phyloP scores from a whole-genome alignment of 2,113 vertebrate species.

The Cynopterus brachyotis region DNA sequence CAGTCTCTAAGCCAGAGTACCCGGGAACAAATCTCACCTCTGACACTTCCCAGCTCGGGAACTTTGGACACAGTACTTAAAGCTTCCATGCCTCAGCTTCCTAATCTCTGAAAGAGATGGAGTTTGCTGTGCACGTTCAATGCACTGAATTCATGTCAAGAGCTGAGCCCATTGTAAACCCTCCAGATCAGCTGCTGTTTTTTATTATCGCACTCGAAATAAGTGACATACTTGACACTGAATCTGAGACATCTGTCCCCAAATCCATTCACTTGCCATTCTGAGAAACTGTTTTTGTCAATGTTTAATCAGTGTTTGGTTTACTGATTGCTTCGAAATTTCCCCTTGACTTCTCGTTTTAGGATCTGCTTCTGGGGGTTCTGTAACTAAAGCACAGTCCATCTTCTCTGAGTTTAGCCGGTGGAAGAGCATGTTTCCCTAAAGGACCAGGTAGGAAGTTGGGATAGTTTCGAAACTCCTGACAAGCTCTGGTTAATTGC shows the following conservation, averaged over 20 bases:
- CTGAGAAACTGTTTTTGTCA: not conserved
- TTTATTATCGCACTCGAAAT: not conserved
- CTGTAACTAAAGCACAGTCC: not conserved
- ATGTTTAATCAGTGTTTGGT: not conserved
- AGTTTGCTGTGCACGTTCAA: not conserved
- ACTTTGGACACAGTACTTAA: not conserved
- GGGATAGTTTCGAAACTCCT: not conserved
- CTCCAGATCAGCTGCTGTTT: not conserved
- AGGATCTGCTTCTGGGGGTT: not conserved
- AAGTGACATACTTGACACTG: not conserved
- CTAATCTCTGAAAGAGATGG: not conserved
- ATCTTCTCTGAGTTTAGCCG: not conserved
- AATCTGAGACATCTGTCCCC: not conserved
- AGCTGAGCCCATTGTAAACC: not conserved
- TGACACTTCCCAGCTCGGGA: not conserved
- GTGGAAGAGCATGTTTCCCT: not conserved
- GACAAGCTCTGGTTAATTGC: conserved; percentile 10
- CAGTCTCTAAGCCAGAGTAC: not conserved
- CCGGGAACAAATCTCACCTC: not conserved
- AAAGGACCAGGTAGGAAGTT: not conserved
- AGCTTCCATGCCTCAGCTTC: not conserved
- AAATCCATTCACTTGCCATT: not conserved
- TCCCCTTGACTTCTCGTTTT: not conserved
- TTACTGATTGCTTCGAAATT: not conserved
- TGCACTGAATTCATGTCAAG: not conserved